These are phyloP conservation scores for Heteromyza rotundicornis DNA, from an alignment of 2,888 invertebrate species.

Conservation along the genomic window DNA sequence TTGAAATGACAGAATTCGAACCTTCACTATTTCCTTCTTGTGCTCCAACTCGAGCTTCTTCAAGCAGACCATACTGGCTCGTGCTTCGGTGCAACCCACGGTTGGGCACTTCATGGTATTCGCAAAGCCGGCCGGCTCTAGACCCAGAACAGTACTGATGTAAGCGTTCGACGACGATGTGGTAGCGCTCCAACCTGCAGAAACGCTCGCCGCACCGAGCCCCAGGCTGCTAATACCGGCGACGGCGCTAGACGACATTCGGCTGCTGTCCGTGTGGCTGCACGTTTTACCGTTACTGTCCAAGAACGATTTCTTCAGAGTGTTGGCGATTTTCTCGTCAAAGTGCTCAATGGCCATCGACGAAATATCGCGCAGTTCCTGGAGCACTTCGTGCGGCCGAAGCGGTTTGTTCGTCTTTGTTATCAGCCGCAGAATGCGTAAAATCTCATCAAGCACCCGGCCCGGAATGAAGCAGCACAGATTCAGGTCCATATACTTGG, in stretches of 20 bases:
- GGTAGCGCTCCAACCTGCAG: conserved; percentile 31
- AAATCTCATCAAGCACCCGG: conserved; percentile 89
- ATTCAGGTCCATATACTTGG: conserved; percentile 80
- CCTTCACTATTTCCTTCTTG: conserved; percentile 57
- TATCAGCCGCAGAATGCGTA: conserved; percentile 74
- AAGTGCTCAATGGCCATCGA: conserved; percentile 93
- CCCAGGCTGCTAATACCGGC: conserved; percentile 5
- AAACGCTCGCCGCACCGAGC: conserved; percentile 10
- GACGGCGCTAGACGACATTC: neutral
- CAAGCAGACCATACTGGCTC: conserved; percentile 39
- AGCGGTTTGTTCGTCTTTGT: conserved; percentile 71
- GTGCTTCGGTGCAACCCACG: conserved; percentile 48
- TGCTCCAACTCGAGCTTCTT: conserved; percentile 42
- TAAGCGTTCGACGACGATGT: conserved; percentile 13
- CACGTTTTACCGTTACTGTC: conserved; percentile 25
- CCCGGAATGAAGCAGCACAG: conserved; percentile 93
- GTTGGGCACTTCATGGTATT: neutral
- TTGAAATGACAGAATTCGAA: conserved; percentile 32
- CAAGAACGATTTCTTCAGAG: conserved; percentile 42
- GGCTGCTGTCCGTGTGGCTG: neutral
- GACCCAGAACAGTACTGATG: conserved; percentile 29
- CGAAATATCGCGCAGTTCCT: conserved; percentile 89
- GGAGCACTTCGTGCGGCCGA: conserved; percentile 82
- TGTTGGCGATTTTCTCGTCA: conserved; percentile 78
- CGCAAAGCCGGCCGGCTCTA: conserved; percentile 21